Percentiles rank a stretch among this genome's conserved stretches.
These are phyloP conservation scores for Drosophila pseudotalamancana DNA, from an alignment of 2,888 invertebrate genomes.

Conservation along the genomic window DNA sequence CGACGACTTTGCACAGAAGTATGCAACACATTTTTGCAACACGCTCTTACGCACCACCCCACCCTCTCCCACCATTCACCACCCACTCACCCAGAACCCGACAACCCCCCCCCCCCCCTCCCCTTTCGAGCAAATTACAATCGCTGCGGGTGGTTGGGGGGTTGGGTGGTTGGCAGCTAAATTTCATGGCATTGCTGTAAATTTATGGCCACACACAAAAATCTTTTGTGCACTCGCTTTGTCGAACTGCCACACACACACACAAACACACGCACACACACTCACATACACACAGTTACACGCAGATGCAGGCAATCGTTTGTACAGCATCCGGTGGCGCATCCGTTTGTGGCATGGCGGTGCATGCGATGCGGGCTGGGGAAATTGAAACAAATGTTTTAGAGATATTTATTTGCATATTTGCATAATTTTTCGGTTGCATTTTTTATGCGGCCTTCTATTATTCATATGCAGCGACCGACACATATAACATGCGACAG, in stretches of 20 bases:
- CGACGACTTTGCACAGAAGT: slow-evolving; percentile 67
- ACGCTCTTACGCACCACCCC: slow-evolving; percentile 12
- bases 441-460: slow-evolving; percentile 54
- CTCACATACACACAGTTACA: slow-evolving; percentile 21
- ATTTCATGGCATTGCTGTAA: slow-evolving; percentile 67
- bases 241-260: slow-evolving; percentile 20
- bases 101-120: not conserved
- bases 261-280: slow-evolving; percentile 1
- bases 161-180: slow-evolving; percentile 36
- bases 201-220: slow-evolving; percentile 67
- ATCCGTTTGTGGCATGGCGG: slow-evolving; percentile 36
- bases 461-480: slow-evolving; percentile 54
- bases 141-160: slow-evolving; percentile 7
- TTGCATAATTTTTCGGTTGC: slow-evolving; percentile 68
- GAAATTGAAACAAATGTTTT: slow-evolving; percentile 76
- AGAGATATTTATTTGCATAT: slow-evolving; percentile 76
- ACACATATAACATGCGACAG: slow-evolving; percentile 12
- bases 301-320: slow-evolving; percentile 52
- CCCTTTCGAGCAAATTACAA: slow-evolving; percentile 35
- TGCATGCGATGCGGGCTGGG: slow-evolving; percentile 6
- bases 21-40: slow-evolving; percentile 65
- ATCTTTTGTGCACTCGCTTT: slow-evolving; percentile 59
- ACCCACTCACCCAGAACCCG: not conserved
- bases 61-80: not conserved
- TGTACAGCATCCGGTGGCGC: slow-evolving; percentile 54